Base-by-base conservation (phyloP, 2,113 vertebrate genomes). In the Tapirus terrestris region DNA sequence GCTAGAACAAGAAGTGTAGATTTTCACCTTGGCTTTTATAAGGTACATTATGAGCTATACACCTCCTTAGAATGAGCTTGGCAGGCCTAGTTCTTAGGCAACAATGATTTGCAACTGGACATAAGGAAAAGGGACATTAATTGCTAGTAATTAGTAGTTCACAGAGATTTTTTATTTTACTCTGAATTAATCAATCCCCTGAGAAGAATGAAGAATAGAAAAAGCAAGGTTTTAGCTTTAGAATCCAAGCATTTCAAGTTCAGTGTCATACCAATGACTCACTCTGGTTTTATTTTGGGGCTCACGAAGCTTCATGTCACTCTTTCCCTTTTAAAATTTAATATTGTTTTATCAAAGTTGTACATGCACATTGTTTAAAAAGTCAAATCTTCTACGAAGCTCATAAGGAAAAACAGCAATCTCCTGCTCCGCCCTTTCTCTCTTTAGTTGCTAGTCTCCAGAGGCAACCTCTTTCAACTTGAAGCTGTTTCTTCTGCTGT, bases 21-120 rank as follows among this genome's bases (percentile, higher is more conserved):
- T 95, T 98, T 98, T 98, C 96, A 98, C 96, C 95, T 98, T 98
- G 97, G 81, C 25, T 96, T 98, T 98, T 98, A 95, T 89, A 96
- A 96, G 63, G 80, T 56, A 73, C 85, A 91, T 93, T 96, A 73
- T 84, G 76, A 77, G 77, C 92, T 85, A 27, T 56, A 39, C 23
- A 88, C 67, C 83, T 94, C 60, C 33, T 95, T 92, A 95, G 80
- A 94, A 96, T 95, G 88, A 94, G 76, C 45, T 88, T 88, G 79
- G 79, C 84, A 63, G 56, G 81, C 81, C 16, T 76, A 53, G 45
- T 70, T 97, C 79, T 92, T 90, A 96, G 73, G n/a, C 58, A 98
- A 94, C 86, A 98, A 94, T 91, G 82, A 93, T 95, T 97, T 98
- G 95, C n/a, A 93, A 93, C 92, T 94, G 84, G 88, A 93, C 36